Percentiles rank a stretch among this genome's conserved stretches.
Evolutionary conservation across 2,888 invertebrate species (phyloP).

Genomic region (Ormyrus thymus): DNA sequence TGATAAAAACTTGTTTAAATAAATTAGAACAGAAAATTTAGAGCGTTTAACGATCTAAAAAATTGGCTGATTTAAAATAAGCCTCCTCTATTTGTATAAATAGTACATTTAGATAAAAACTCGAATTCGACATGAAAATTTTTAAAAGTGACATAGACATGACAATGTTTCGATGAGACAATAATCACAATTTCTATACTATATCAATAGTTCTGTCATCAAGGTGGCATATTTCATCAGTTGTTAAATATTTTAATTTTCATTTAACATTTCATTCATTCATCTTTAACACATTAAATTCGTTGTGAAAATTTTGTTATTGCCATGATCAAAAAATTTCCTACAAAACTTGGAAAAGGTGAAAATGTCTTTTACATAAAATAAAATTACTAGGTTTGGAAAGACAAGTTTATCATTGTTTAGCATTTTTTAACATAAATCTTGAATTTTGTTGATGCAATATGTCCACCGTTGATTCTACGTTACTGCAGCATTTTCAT

Average conservation of each 20-base stretch:
- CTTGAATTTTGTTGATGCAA: constrained; percentile 41
- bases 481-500: constrained; percentile 32
- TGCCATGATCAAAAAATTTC: constrained; percentile 27
- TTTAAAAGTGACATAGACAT: constrained; percentile 46
- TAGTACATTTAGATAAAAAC: constrained; percentile 54
- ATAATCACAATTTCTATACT: constrained; percentile 45
- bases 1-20: constrained; percentile 35
- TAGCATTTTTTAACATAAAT: constrained; percentile 10
- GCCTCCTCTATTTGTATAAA: constrained; percentile 36
- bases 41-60: constrained; percentile 39
- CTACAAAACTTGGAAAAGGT: too few species aligned
- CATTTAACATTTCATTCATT: constrained; percentile 3
- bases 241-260: constrained; percentile 23
- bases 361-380: too few species aligned
- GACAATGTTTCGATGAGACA: constrained; percentile 40
- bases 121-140: constrained; percentile 49
- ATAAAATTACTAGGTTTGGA: not conserved
- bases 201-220: constrained; percentile 39
- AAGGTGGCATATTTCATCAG: constrained; percentile 51
- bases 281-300: constrained; percentile 17
- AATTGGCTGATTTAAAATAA: constrained; percentile 43
- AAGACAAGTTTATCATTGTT: constrained; percentile 2
- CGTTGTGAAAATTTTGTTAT: constrained; percentile 44
- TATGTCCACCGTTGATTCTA: constrained; percentile 45
- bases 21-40: constrained; percentile 34